Evolutionary conservation across 1,140 invertebrate species (phyloP), one percentile per base, ranked within the genome.

Genomic region (Drosophila lini): DNA sequence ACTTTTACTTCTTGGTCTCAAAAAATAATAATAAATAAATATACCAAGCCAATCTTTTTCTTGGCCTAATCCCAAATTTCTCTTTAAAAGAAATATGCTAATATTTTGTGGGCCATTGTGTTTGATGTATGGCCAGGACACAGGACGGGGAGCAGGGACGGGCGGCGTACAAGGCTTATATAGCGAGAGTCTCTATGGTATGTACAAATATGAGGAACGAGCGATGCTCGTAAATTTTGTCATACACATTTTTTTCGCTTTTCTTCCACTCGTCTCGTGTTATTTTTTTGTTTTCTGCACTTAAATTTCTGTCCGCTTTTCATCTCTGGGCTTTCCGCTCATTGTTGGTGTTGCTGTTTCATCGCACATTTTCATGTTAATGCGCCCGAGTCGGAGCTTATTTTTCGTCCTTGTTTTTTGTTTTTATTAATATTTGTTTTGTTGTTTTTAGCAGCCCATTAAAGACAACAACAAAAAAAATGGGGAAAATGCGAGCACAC

Each of bases 381-480:
- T 84, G 77, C 73, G 81, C 38, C 65, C 4, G 52, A 25, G 77
- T 74, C 80, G 2, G 19, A 53, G 76, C 78, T 84, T 78, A 79
- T 80, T 47, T 81, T 58, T 78, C 67, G 40, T 70, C 57, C 59
- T 50, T 32, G 63, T 71, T 71, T 62, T 58, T 52, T 19, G 0
- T 19, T 60, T 41, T 48, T 59, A 69, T 80, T 83, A 73, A 80
- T 61, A 84, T 82, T 76, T 75, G 53, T 70, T 78, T 78, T 58
- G 59, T 74, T 69, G 69, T 80, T 88, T 88, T 88, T 86, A 83
- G 76, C 84, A 86, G 84, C 84, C 83, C 83, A 86, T 86, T 88
- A 88, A 50, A 50, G 22, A 25, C n/a, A 19, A 85, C 19, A 19
- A 19, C 19, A 19, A 79, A 86, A 88, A 76, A 82, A 76, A 60